These are phyloP conservation scores for Sialis fuliginosa DNA, from an alignment of 2,888 invertebrate genomes.

Conservation along the genomic window DNA sequence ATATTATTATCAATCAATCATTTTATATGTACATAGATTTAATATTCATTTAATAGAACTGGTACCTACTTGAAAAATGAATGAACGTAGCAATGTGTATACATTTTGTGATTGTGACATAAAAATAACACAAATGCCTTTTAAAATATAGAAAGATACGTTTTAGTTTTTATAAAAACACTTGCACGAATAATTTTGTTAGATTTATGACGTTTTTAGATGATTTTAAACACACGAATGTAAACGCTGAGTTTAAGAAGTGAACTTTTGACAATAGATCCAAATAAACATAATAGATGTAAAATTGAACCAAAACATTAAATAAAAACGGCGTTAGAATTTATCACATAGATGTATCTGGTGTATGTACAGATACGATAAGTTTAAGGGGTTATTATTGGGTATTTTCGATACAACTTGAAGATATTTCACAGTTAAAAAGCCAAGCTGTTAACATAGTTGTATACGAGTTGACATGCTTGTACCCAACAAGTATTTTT, in stretches of 20 bases:
- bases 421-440: conserved; percentile 5
- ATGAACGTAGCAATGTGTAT: too few species aligned
- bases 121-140: too few species aligned
- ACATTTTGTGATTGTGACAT: too few species aligned
- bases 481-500: conserved; percentile 2
- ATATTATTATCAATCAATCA: too few species aligned
- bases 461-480: conserved; percentile 5
- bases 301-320: background rate
- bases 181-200: too few species aligned
- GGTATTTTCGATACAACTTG: background rate
- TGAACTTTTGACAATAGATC: conserved; percentile 6
- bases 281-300: background rate
- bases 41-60: too few species aligned
- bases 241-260: background rate
- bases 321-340: background rate
- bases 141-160: too few species aligned
- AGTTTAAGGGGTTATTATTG: background rate
- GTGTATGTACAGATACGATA: too few species aligned
- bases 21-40: too few species aligned
- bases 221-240: background rate
- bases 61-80: too few species aligned
- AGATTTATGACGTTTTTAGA: too few species aligned
- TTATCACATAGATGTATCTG: background rate
- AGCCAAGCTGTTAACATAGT: conserved; percentile 6
- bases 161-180: too few species aligned